Base-by-base conservation (phyloP, 1,140 invertebrate genomes). In the Hycleus phaleratus region DNA sequence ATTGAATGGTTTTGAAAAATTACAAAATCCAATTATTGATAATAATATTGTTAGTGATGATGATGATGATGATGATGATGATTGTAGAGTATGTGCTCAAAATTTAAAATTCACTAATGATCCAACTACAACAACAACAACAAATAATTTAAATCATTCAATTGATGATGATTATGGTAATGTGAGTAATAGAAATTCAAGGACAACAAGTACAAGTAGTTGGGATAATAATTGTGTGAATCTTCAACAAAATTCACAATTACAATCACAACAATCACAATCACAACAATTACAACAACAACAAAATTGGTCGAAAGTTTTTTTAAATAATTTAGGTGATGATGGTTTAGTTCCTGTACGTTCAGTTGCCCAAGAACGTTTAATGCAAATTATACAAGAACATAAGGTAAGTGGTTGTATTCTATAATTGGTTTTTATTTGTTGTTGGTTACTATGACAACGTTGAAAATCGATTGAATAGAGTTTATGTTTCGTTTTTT, bases 281-380 rank as follows among this genome's bases (percentile, higher is more conserved):
- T 7, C 4, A 32, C 32, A 32, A 7, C 3, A 32, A 32, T 32
- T 2, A 32, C 7, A 7, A 7, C 32, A 4, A 32, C 4, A 5
- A 32, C 32, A 32, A 32, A 32, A 18, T 18, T 18, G 18, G 18
- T 18, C 18, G 18, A 18, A 18, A 18, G 1, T 18, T 18, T 18
- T 18, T 18, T 18, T 18, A 24, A 68, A 60, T 57, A 60, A 60
- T 9, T 60, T 74, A 11, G 78, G 78, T 49, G 70, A 87, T n/a
- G 91, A 94, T 76, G 92, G 92, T 46, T 77, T 94, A 61, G 82
- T 87, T 42, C 82, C 86, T 50, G 81, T 88, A 59, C 79, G 83
- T 62, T 90, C 89, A 70, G 84, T 89, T 54, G 77, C 90, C 59
- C 90, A 93, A 71, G 81, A 84, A 67, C 74, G 90, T 59, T 75